A percentile compares a stretch with the other conserved stretches of the same genome.
phyloP scores from a whole-genome alignment of 2,113 vertebrate genomes.

The Percina caprodes region DNA sequence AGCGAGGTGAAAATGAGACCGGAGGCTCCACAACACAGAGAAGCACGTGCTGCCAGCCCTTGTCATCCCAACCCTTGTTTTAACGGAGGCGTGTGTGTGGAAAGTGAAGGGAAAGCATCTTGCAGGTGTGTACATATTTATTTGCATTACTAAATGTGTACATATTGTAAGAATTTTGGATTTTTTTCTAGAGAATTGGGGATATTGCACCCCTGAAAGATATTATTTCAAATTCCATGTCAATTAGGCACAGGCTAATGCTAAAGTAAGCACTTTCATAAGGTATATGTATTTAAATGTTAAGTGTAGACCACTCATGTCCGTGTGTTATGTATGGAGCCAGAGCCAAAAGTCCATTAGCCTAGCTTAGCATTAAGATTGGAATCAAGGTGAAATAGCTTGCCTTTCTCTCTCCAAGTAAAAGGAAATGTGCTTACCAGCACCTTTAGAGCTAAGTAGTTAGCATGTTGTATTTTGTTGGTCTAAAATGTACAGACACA shows the following conservation, averaged over 20 bases:
- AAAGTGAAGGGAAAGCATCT: constrained; percentile 79
- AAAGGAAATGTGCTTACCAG: not conserved
- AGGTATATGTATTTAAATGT: too few relatives aligned
- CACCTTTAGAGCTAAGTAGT: not conserved
- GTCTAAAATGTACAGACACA: not conserved
- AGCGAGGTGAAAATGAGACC: constrained; percentile 54
- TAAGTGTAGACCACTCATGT: too few relatives aligned
- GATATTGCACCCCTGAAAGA: not conserved
- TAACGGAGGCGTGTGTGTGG: constrained; percentile 88
- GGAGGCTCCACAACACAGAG: constrained; percentile 66
- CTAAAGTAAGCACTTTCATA: not conserved
- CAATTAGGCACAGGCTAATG: not conserved
- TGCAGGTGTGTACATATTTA: constrained; percentile 85
- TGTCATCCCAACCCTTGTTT: constrained; percentile 88
- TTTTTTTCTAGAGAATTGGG: not conserved
- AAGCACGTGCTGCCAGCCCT: constrained; percentile 64
- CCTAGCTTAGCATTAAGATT: not conserved
- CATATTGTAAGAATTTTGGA: not conserved
- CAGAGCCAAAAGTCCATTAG: not conserved
- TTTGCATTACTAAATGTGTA: not conserved
- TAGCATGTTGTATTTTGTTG: not conserved
- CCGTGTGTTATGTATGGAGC: not conserved
- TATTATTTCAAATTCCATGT: not conserved
- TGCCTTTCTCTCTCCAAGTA: too few relatives aligned
- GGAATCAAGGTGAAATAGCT: not conserved